Conservation (phyloP, 2,888 invertebrate genomes). For the Druceiella hillmani region DNA sequence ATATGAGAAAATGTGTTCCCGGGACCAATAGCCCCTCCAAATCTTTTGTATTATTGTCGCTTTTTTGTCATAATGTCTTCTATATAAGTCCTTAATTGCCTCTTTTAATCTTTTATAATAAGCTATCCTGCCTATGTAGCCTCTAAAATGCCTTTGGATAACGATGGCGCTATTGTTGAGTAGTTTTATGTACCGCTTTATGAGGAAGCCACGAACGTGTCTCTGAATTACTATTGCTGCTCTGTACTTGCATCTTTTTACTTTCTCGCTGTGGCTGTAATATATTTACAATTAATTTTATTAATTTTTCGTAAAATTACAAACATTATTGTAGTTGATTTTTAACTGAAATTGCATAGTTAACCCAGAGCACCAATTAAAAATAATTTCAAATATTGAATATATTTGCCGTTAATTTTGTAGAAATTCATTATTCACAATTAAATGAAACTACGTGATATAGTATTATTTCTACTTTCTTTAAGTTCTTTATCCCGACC, state of each 20-base stretch:
- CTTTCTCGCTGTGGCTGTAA: neutral
- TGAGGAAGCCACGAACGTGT: slow-evolving; percentile 28
- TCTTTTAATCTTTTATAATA: slow-evolving; percentile 9
- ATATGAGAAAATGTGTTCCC: slow-evolving; percentile 1
- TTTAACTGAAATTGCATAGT: no score
- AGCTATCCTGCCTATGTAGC: slow-evolving; percentile 27
- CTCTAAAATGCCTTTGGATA: slow-evolving; percentile 31
- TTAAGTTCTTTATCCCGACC: no score
- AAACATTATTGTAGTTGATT: no score
- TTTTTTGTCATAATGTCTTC: slow-evolving; percentile 25
- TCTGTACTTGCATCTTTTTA: slow-evolving; percentile 16
- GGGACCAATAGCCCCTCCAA: neutral
- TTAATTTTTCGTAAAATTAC: no score
- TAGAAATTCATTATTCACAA: no score
- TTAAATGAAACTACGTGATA: no score
- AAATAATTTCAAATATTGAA: no score
- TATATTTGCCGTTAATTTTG: no score
- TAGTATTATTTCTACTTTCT: no score
- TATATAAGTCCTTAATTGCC: slow-evolving; percentile 20
- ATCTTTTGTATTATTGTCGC: slow-evolving; percentile 33
- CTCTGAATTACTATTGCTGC: slow-evolving; percentile 32
- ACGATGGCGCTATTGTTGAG: slow-evolving; percentile 27
- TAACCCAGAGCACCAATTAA: no score
- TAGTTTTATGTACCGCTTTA: slow-evolving; percentile 26
- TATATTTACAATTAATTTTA: neutral